Evolutionary conservation across 1,140 invertebrate genomes (phyloP).

Genomic region (Pachyrhynchus sulphureomaculatus): DNA sequence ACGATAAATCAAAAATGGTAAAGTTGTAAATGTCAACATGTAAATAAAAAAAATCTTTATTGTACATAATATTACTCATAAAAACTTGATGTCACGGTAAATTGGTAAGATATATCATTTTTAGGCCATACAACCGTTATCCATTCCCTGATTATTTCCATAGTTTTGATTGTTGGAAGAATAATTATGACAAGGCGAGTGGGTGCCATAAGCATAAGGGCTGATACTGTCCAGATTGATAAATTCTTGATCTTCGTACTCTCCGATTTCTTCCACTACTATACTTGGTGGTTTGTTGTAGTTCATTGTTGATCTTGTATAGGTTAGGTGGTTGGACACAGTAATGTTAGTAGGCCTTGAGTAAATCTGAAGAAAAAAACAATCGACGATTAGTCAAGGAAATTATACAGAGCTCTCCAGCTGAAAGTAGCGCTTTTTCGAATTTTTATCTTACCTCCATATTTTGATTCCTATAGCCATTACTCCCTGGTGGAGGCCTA

Average conservation of each 20-base stretch:
- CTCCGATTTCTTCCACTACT: conserved; percentile 44
- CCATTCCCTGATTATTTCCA: conserved; percentile 38
- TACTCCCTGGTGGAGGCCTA: conserved; percentile 36
- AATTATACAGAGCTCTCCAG: not conserved
- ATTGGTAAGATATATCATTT: too few species aligned
- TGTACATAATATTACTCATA: too few species aligned
- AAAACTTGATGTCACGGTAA: too few species aligned
- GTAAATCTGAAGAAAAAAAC: conserved; percentile 22
- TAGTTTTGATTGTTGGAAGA: conserved; percentile 41
- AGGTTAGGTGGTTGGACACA: conserved; percentile 32
- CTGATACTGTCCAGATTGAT: conserved; percentile 44
- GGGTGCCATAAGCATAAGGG: conserved; percentile 32
- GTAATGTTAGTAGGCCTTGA: conserved; percentile 35
- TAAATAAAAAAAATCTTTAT: conserved; percentile 5
- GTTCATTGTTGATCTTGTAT: conserved; percentile 27
- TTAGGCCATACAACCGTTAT: conserved; percentile 51
- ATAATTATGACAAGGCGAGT: conserved; percentile 47
- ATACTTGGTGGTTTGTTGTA: conserved; percentile 44
- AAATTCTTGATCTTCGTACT: conserved; percentile 42
- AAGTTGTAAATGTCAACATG: too few species aligned
- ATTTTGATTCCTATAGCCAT: conserved; percentile 35
- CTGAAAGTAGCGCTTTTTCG: not conserved
- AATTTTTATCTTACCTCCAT: conserved; percentile 16
- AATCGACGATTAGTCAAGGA: not conserved
- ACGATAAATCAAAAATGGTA: too few species aligned